Conservation (phyloP, 1,140 invertebrate species). For the Amyelois transitella region DNA sequence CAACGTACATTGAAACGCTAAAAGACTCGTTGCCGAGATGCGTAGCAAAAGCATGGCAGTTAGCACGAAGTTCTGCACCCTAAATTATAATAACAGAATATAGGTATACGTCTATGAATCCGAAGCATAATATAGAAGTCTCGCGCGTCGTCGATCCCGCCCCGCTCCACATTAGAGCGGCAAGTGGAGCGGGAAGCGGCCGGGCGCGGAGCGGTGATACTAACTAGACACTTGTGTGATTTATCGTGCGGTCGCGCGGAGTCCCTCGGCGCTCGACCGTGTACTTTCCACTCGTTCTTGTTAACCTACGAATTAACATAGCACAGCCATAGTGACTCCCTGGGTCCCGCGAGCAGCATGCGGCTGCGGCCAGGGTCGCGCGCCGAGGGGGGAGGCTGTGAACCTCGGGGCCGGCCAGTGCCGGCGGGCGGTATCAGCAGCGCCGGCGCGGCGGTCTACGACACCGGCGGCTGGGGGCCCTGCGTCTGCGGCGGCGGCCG, state of each 20-base stretch:
- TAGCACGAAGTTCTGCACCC: constrained; percentile 69
- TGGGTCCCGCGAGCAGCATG: constrained; percentile 21
- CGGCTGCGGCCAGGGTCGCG: constrained; percentile 17
- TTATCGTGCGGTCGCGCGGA: constrained; percentile 12
- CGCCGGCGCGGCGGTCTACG: constrained; percentile 45
- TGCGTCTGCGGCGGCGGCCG: constrained; percentile 58
- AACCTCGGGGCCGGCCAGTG: constrained; percentile 22
- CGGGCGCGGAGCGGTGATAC: constrained; percentile 19
- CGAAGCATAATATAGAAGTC: constrained; percentile 43
- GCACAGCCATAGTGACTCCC: constrained; percentile 62
- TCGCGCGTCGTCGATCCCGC: constrained; percentile 8
- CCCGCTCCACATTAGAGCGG: constrained; percentile 12
- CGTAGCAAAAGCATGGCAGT: constrained; percentile 66
- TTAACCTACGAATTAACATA: constrained; percentile 65
- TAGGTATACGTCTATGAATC: constrained; percentile 53
- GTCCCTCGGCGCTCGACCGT: constrained; percentile 20
- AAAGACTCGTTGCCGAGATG: constrained; percentile 56
- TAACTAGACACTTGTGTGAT: constrained; percentile 26
- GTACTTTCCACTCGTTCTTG: constrained; percentile 27
- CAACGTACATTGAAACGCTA: constrained; percentile 44
- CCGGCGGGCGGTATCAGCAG: constrained; percentile 26
- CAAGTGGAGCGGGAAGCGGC: constrained; percentile 13
- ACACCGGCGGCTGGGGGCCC: constrained; percentile 66
- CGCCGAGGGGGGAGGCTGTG: constrained; percentile 43
- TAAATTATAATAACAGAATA: constrained; percentile 63